Percentiles rank a stretch among this genome's conserved stretches.
phyloP scores from a whole-genome alignment of 2,113 vertebrate genomes.

The Hirundichthys speculiger region DNA sequence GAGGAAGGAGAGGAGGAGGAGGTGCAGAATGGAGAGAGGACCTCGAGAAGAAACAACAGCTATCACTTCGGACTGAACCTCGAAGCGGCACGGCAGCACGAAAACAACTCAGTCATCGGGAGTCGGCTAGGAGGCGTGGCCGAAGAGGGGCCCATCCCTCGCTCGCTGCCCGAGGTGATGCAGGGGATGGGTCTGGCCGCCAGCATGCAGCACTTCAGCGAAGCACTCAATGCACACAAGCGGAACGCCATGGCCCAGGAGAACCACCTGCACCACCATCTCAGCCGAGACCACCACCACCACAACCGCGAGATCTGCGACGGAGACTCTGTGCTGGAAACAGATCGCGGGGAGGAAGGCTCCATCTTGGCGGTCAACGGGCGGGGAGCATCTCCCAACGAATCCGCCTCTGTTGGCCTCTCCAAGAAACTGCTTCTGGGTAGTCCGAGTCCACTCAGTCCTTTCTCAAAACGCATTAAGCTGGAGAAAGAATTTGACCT shows the following conservation, averaged over 20 bases:
- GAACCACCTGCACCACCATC: slow-evolving; percentile 86
- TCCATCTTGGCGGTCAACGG: slow-evolving; percentile 88
- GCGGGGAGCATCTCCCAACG: slow-evolving; percentile 93
- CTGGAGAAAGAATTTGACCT: slow-evolving; percentile 99
- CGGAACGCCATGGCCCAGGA: slow-evolving; percentile 90
- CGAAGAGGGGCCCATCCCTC: slow-evolving; percentile 85
- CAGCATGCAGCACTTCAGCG: slow-evolving; percentile 99
- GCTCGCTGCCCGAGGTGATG: slow-evolving; percentile 95
- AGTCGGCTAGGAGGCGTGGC: slow-evolving; percentile 66
- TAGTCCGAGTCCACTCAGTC: slow-evolving; percentile 96
- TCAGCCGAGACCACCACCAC: slow-evolving; percentile 70
- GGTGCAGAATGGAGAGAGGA: slow-evolving; percentile 88
- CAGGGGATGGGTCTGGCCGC: slow-evolving; percentile 96
- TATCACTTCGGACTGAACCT: slow-evolving; percentile 94
- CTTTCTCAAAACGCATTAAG: slow-evolving; percentile 99
- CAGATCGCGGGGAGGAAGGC: slow-evolving; percentile 91
- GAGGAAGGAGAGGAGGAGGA: slow-evolving; percentile 90
- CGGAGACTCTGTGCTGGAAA: slow-evolving; percentile 92
- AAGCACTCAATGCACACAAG: slow-evolving; percentile 97
- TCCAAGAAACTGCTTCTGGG: slow-evolving; percentile 98
- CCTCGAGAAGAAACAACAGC: slow-evolving; percentile 85
- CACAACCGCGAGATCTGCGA: slow-evolving; percentile 89
- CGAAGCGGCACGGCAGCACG: slow-evolving; percentile 92
- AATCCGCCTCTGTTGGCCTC: slow-evolving; percentile 93
- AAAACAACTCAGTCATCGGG: slow-evolving; percentile 86